A percentile compares a stretch with the other conserved stretches of the same genome.
Evolutionary conservation across 2,113 vertebrate species (phyloP).

Genomic region (Hemiscyllium ocellatum): DNA sequence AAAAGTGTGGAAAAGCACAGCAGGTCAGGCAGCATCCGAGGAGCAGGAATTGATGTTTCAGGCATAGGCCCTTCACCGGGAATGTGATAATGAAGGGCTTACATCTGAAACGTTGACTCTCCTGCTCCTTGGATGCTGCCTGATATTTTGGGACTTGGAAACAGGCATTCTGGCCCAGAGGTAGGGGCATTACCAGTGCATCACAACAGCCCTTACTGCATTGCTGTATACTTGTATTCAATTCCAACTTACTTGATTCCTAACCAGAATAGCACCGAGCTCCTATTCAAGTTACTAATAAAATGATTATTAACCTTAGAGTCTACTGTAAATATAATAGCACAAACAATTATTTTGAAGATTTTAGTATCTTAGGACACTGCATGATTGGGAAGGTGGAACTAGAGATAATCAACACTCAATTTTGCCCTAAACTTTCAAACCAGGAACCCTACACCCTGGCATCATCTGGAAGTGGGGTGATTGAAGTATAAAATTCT

Average conservation of each 20-base stretch:
- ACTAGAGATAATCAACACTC: background rate
- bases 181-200: no score
- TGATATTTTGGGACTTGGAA: no score
- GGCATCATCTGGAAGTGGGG: no score
- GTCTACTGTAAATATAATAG: background rate
- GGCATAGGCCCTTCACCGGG: no score
- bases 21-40: no score
- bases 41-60: no score
- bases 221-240: background rate
- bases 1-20: no score
- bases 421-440: background rate
- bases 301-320: background rate
- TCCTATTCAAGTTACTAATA: background rate
- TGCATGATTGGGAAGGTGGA: background rate
- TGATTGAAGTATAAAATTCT: background rate
- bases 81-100: no score
- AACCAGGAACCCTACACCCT: background rate
- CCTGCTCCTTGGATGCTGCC: no score
- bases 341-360: background rate
- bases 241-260: background rate
- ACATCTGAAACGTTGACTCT: no score
- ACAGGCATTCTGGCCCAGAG: no score
- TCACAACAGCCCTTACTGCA: background rate
- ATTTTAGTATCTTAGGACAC: background rate
- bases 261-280: background rate